Evolutionary conservation across 2,888 invertebrate species (phyloP).

Genomic region (Hypomecis atomaria): DNA sequence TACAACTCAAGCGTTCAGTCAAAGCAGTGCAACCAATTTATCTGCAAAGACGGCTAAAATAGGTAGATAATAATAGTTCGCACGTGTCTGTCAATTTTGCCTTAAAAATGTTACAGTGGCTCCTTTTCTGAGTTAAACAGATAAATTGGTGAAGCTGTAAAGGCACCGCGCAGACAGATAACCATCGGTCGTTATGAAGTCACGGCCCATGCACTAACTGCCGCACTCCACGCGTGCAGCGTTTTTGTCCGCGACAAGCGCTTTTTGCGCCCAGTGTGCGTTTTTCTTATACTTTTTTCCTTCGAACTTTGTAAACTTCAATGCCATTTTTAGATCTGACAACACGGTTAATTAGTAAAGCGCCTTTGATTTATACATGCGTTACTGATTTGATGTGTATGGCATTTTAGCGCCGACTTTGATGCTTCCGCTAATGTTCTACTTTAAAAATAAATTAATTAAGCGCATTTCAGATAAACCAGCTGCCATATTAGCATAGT

Average conservation of each 20-base stretch:
- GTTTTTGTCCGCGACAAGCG: constrained; percentile 43
- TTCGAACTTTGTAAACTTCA: constrained; percentile 51
- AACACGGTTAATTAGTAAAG: constrained; percentile 58
- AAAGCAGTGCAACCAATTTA: neutral
- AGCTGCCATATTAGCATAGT: neutral
- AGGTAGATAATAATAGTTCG: neutral
- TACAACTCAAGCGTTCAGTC: constrained; percentile 36
- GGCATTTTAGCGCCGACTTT: constrained; percentile 73
- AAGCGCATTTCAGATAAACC: neutral
- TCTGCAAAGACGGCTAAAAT: neutral
- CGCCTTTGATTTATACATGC: constrained; percentile 75
- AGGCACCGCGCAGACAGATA: constrained; percentile 63
- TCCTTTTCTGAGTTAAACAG: neutral
- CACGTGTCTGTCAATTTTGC: neutral
- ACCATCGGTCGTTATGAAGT: constrained; percentile 78
- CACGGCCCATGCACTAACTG: constrained; percentile 79
- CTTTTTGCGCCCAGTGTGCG: constrained; percentile 55
- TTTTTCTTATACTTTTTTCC: constrained; percentile 48
- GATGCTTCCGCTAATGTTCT: constrained; percentile 54
- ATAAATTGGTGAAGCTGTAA: constrained; percentile 18
- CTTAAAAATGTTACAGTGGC: neutral
- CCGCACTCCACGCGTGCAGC: constrained; percentile 74
- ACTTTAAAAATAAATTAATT: neutral
- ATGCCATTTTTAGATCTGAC: constrained; percentile 45
- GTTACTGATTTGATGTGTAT: constrained; percentile 48